Conservation (phyloP, 2,888 invertebrate species). For the Aphrophora alni region DNA sequence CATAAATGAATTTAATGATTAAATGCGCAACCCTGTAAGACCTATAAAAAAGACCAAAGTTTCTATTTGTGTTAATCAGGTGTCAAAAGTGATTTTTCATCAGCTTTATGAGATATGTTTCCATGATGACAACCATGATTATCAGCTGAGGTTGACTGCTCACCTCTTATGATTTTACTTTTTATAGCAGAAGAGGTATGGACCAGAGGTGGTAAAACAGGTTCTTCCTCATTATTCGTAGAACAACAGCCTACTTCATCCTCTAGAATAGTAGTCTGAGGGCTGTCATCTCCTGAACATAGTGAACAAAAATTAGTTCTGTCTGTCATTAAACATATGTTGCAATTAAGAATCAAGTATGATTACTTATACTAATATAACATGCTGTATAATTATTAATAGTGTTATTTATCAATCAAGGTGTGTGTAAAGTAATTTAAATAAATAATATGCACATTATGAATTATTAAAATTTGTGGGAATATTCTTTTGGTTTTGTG, state of each 20-base stretch:
- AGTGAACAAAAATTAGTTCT: too few species aligned
- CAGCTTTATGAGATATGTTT: not conserved
- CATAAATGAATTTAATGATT: too few species aligned
- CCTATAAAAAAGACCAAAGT: not conserved
- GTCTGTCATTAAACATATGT: too few species aligned
- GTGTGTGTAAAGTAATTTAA: too few species aligned
- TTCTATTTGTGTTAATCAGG: not conserved
- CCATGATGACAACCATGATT: not conserved
- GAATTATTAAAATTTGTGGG: too few species aligned
- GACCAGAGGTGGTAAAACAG: not conserved
- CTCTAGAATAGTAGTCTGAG: not conserved
- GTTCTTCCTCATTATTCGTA: not conserved
- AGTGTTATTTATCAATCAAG: too few species aligned
- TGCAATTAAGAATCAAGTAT: too few species aligned
- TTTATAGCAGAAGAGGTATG: not conserved
- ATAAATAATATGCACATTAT: too few species aligned
- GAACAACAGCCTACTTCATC: constrained; percentile 1
- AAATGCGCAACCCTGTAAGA: too few species aligned
- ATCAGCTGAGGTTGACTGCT: not conserved
- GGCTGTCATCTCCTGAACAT: not conserved
- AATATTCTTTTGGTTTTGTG: too few species aligned
- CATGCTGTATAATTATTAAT: too few species aligned
- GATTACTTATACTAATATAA: too few species aligned
- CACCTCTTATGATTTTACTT: not conserved
- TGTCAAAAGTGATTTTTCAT: not conserved